Conservation (phyloP, 2,797 vertebrate species). For the Crenichthys baileyi region DNA sequence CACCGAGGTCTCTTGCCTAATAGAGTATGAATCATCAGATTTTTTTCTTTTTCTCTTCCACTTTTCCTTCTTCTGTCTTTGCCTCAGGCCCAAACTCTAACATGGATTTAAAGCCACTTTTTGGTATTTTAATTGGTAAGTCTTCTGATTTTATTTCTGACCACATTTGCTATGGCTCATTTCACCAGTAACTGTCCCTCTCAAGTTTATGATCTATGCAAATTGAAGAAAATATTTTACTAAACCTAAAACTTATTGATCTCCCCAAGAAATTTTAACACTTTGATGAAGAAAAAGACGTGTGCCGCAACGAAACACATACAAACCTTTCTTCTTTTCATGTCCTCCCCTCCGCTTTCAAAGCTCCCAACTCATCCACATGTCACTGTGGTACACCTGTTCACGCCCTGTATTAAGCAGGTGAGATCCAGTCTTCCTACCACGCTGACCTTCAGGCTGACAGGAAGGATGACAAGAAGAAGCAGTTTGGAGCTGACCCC, state of each 20-base stretch:
- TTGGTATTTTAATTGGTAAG: constrained; percentile 58
- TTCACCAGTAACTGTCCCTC: constrained; percentile 31
- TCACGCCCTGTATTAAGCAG: constrained; percentile 41
- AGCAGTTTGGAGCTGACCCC: constrained; percentile 63
- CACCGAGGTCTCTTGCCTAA: constrained; percentile 34
- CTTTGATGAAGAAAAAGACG: background rate
- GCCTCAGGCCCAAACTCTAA: constrained; percentile 41
- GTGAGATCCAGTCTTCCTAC: constrained; percentile 42
- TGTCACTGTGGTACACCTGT: constrained; percentile 52
- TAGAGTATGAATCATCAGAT: constrained; percentile 45
- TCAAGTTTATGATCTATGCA: constrained; percentile 27
- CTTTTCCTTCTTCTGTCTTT: constrained; percentile 39
- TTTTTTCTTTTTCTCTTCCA: constrained; percentile 33
- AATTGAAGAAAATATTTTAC: constrained; percentile 16
- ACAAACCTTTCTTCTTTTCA: constrained; percentile 41
- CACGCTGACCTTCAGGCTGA: constrained; percentile 75
- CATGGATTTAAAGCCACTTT: constrained; percentile 54
- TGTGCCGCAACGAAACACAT: constrained; percentile 4
- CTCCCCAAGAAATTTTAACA: constrained; percentile 22
- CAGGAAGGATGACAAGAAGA: constrained; percentile 66
- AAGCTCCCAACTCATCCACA: constrained; percentile 43
- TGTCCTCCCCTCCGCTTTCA: constrained; percentile 24
- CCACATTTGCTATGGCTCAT: constrained; percentile 23
- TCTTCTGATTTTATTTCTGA: constrained; percentile 40
- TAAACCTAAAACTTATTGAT: constrained; percentile 36